Evolutionary conservation across 2,888 invertebrate genomes (phyloP).

Genomic region (Sphaeridia pumilis): DNA sequence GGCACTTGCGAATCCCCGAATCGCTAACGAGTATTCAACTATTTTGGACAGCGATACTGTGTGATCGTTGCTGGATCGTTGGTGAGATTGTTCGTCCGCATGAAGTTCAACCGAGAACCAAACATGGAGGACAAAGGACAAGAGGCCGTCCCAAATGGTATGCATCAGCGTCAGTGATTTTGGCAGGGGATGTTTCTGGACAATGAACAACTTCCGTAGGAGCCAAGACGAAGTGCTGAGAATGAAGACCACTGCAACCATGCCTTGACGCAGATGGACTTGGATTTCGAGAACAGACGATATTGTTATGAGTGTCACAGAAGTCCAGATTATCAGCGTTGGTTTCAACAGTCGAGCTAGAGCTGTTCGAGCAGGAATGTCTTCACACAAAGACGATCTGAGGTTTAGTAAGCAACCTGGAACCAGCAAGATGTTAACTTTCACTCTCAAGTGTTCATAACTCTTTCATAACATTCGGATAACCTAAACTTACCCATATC

Average conservation of each 20-base stretch:
- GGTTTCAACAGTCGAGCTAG: conserved; percentile 24
- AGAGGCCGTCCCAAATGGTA: conserved; percentile 15
- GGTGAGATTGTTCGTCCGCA: conserved; percentile 6
- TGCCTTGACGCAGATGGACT: not conserved
- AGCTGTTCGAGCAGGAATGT: conserved; percentile 25
- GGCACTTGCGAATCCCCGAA: conserved; percentile 26
- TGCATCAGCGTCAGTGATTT: conserved; percentile 7
- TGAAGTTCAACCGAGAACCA: conserved; percentile 25
- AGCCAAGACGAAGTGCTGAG: conserved; percentile 5
- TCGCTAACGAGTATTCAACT: conserved; percentile 22
- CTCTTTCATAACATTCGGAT: not conserved
- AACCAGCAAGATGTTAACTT: not conserved
- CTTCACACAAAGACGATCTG: conserved; percentile 27
- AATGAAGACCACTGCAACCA: not conserved
- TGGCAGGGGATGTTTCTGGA: conserved; percentile 3
- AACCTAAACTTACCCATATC: conserved; percentile 22
- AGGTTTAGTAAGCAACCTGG: conserved; percentile 24
- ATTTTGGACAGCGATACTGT: conserved; percentile 23
- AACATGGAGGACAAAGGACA: conserved; percentile 24
- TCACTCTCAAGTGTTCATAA: not conserved
- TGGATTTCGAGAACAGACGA: conserved; percentile 9
- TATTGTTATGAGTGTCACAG: conserved; percentile 4
- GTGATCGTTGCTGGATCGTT: conserved; percentile 5
- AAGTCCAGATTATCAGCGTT: conserved; percentile 10
- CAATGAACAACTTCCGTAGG: conserved; percentile 5